phyloP scores from a whole-genome alignment of 2,113 vertebrate genomes.

The Aythya baeri region DNA sequence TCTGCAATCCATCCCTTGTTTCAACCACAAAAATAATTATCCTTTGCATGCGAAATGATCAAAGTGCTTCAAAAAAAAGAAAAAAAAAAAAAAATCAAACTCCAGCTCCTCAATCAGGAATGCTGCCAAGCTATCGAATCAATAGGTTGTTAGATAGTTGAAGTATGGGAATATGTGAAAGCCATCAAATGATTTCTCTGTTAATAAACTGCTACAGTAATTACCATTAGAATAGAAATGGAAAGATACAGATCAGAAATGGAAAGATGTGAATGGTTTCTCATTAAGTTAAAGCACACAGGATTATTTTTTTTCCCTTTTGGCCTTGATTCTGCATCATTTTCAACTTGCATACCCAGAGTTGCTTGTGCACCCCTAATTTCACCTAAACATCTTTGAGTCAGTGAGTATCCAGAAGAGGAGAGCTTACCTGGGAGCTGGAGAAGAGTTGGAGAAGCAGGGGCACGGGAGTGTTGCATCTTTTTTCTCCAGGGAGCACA shows the following conservation, averaged over 20 bases:
- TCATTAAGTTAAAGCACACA: conserved; percentile 40
- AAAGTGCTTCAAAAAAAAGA: not conserved
- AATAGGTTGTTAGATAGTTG: conserved; percentile 60
- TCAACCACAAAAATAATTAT: conserved; percentile 26
- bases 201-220: conserved; percentile 63
- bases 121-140: conserved; percentile 24
- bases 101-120: conserved; percentile 47
- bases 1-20: not conserved
- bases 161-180: conserved; percentile 47
- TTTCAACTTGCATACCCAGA: fast-evolving
- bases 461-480: not conserved
- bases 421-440: not conserved
- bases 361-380: not conserved
- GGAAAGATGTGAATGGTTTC: conserved; percentile 35
- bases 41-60: not conserved
- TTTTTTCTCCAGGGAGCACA: not conserved
- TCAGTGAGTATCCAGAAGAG: not conserved
- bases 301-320: not conserved
- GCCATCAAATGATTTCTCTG: conserved; percentile 63
- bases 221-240: conserved; percentile 51
- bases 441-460: not conserved
- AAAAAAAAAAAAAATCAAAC: not conserved
- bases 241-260: conserved; percentile 56
- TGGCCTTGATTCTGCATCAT: not conserved
- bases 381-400: not conserved